A percentile compares a stretch with the other conserved stretches of the same genome.
These are phyloP conservation scores for Planococcus citri DNA, from an alignment of 1,140 invertebrate genomes.

Conservation along the genomic window DNA sequence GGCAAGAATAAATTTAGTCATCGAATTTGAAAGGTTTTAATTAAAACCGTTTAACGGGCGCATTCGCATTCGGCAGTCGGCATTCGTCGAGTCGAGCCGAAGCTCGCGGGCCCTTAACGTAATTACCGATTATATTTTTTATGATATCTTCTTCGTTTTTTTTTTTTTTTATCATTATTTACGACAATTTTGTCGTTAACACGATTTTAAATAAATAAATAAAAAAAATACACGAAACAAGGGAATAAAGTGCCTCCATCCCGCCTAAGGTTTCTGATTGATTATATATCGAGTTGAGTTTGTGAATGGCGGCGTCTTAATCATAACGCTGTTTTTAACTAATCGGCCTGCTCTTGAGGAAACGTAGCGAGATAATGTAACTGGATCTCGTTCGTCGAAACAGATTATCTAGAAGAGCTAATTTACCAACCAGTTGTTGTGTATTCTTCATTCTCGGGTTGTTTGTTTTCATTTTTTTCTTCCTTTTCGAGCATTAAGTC, in stretches of 20 bases:
- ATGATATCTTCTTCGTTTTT: background rate
- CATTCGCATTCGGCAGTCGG: too few relatives aligned
- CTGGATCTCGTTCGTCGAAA: background rate
- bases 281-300: background rate
- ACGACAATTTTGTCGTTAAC: background rate
- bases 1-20: background rate
- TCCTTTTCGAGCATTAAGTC: too few relatives aligned
- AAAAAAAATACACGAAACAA: too few relatives aligned
- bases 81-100: too few relatives aligned
- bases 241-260: too few relatives aligned
- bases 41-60: background rate
- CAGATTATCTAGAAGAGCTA: background rate
- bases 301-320: background rate
- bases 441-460: background rate
- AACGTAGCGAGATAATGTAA: background rate
- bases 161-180: background rate
- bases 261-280: background rate
- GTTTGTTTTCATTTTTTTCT: background rate
- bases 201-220: background rate
- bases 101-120: background rate
- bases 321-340: background rate
- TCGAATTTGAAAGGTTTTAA: conserved; percentile 3
- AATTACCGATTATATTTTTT: background rate
- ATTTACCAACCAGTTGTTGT: background rate
- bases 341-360: background rate